phyloP scores from a whole-genome alignment of 1,140 invertebrate species.

The Pinna nobilis region DNA sequence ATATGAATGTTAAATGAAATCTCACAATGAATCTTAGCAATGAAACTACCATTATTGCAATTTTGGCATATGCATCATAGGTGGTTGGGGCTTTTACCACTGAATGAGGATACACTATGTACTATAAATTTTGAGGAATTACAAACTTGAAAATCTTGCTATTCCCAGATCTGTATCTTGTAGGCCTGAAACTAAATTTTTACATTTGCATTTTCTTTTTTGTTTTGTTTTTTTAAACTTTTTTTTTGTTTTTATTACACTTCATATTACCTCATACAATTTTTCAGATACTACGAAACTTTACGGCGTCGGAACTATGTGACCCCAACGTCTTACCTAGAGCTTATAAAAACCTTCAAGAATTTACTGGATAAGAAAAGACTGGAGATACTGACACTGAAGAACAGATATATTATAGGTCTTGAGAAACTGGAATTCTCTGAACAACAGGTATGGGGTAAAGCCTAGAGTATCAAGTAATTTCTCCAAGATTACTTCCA shows the following conservation, averaged over 20 bases:
- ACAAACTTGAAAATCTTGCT: no score
- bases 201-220: no score
- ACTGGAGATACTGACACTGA: constrained; percentile 84
- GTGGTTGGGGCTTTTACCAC: no score
- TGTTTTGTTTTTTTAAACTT: no score
- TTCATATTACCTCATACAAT: background rate
- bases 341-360: constrained; percentile 75
- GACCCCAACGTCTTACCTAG: constrained; percentile 74
- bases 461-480: background rate
- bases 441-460: constrained; percentile 77
- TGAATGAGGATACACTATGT: no score
- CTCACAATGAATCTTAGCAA: no score
- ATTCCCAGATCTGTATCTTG: background rate
- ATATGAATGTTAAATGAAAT: no score
- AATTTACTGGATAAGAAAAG: constrained; percentile 71
- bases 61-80: no score
- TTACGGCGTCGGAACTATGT: constrained; percentile 72
- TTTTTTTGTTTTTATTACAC: background rate
- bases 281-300: constrained; percentile 69
- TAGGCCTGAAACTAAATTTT: background rate
- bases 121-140: no score
- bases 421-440: constrained; percentile 74
- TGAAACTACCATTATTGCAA: no score
- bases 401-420: constrained; percentile 79
- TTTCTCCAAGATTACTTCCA: no score